Evolutionary conservation across 2,888 invertebrate genomes (phyloP).

Genomic region (Amphipyra berbera): DNA sequence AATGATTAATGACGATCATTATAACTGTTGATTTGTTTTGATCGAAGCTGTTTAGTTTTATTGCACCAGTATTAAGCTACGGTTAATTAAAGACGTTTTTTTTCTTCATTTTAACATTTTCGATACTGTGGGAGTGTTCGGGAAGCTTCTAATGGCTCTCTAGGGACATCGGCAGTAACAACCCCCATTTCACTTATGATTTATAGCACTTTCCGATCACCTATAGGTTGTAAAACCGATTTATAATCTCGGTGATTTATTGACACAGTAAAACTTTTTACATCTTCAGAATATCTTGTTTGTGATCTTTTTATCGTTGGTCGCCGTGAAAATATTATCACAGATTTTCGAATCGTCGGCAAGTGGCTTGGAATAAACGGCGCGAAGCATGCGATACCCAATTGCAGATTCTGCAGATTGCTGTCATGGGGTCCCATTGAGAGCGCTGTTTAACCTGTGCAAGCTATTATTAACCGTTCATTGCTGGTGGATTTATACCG

Average conservation of each 20-base stretch:
- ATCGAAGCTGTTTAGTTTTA: constrained; percentile 73
- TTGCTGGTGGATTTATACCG: constrained; percentile 83
- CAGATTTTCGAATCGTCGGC: constrained; percentile 52
- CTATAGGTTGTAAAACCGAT: constrained; percentile 83
- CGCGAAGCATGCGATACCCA: constrained; percentile 77
- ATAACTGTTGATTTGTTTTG: constrained; percentile 76
- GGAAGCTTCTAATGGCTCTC: constrained; percentile 70
- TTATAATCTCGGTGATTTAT: constrained; percentile 86
- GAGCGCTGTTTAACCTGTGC: constrained; percentile 75
- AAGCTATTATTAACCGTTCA: constrained; percentile 86
- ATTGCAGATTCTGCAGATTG: constrained; percentile 80
- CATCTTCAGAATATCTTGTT: constrained; percentile 65
- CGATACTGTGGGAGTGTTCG: constrained; percentile 50
- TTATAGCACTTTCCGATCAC: constrained; percentile 79
- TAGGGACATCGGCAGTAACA: constrained; percentile 67
- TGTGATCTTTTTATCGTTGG: constrained; percentile 54
- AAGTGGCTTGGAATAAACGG: constrained; percentile 64
- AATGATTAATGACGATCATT: constrained; percentile 73
- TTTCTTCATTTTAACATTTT: constrained; percentile 27
- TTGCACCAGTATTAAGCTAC: constrained; percentile 61
- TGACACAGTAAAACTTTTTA: constrained; percentile 80
- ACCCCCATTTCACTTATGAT: constrained; percentile 81
- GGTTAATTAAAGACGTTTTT: constrained; percentile 65
- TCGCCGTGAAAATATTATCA: constrained; percentile 51
- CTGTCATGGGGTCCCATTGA: constrained; percentile 78